Conservation (phyloP, 2,113 vertebrate species). For the Illadopsis cleaveri region DNA sequence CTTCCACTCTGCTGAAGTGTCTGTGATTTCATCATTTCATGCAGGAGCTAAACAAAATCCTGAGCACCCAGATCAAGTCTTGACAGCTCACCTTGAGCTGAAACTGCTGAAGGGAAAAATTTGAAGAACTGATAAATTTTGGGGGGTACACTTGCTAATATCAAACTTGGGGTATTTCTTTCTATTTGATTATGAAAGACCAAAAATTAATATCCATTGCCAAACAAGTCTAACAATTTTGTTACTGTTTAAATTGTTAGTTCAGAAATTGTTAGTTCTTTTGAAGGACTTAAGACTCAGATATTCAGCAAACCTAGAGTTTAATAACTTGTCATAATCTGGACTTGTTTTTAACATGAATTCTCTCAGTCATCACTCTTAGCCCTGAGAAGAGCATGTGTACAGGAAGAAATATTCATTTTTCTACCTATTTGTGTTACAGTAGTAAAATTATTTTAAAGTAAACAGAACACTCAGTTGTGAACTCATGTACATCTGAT, state of each 20-base stretch:
- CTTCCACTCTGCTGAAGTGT: background rate
- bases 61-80: constrained; percentile 38
- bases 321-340: background rate
- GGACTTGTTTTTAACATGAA: background rate
- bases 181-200: background rate
- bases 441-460: background rate
- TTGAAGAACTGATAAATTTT: background rate
- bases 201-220: background rate
- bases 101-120: background rate
- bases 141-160: background rate
- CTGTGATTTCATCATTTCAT: background rate
- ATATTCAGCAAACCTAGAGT: background rate
- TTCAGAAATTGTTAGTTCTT: background rate
- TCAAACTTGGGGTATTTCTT: background rate
- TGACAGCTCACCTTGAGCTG: constrained; percentile 7
- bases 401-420: background rate
- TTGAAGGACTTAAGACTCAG: background rate
- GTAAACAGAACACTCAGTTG: background rate
- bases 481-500: background rate
- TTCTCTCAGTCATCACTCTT: background rate
- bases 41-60: constrained; percentile 16
- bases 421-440: background rate
- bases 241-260: background rate
- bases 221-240: background rate
- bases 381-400: background rate